Evolutionary conservation across 37 sponge, comb jelly and placozoan species (phyloP).

Genomic region (Amphimedon queenslandica): DNA sequence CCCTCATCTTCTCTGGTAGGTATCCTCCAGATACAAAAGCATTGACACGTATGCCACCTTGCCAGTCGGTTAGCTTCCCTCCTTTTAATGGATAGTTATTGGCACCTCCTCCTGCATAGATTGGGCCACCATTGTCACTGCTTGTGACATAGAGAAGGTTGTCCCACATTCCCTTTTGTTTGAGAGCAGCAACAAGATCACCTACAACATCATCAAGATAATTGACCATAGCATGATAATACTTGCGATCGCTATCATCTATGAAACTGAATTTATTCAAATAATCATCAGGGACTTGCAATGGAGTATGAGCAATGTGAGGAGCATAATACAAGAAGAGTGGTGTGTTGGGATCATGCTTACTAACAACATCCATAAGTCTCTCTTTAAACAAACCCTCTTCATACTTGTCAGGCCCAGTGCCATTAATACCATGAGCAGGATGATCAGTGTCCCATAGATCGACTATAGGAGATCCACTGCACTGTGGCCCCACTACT

Average conservation of each 20-base stretch:
- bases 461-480: constrained; percentile 1
- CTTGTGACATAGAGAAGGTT: constrained; percentile 48
- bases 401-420: too few relatives aligned
- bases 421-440: too few relatives aligned
- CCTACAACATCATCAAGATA: too few relatives aligned
- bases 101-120: constrained; percentile 28
- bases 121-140: constrained; percentile 69
- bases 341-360: constrained; percentile 36
- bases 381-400: too few relatives aligned
- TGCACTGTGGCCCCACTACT: neutral
- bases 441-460: constrained; percentile 44
- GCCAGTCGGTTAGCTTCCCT: constrained; percentile 31
- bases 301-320: constrained; percentile 30
- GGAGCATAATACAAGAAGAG: too few relatives aligned
- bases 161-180: constrained; percentile 51
- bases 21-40: too few relatives aligned
- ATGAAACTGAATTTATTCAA: constrained; percentile 29
- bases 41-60: constrained; percentile 62
- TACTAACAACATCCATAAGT: constrained; percentile 14
- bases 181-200: constrained; percentile 12
- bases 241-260: constrained; percentile 17
- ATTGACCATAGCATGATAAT: constrained; percentile 51
- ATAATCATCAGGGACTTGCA: constrained; percentile 42
- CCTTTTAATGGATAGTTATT: constrained; percentile 55
- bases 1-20: constrained; percentile 14